These are phyloP conservation scores for Astyanax mexicanus DNA, from an alignment of 2,797 vertebrate genomes.

Conservation along the genomic window DNA sequence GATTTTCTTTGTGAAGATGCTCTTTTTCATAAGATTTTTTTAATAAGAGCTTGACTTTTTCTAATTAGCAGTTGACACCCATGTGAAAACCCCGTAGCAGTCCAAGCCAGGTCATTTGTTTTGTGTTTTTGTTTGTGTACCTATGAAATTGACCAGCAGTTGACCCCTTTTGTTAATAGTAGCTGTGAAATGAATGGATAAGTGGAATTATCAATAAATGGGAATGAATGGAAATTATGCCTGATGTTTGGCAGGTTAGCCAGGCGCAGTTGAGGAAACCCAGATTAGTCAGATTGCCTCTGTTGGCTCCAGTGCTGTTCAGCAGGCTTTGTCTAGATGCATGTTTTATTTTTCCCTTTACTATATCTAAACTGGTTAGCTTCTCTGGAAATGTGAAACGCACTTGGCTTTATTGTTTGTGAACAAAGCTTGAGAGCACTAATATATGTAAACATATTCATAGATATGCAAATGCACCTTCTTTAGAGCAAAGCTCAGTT, in stretches of 20 bases:
- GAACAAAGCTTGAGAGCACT: constrained; percentile 10
- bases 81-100: background rate
- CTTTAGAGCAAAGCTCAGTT: background rate
- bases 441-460: constrained; percentile 11
- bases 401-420: constrained; percentile 44
- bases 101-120: background rate
- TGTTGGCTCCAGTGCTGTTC: background rate
- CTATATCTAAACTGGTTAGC: background rate
- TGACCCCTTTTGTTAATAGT: background rate
- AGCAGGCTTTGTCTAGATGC: background rate
- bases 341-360: background rate
- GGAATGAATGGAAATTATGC: background rate
- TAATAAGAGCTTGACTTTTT: background rate
- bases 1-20: background rate
- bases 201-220: background rate
- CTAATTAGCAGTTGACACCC: background rate
- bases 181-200: background rate
- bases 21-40: background rate
- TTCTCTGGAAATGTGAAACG: background rate
- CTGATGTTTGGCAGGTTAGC: background rate
- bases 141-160: background rate
- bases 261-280: background rate
- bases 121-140: background rate
- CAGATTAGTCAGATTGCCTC: background rate
- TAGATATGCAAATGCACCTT: background rate